Evolutionary conservation across 2,797 vertebrate genomes (phyloP).

Genomic region (Phrynocephalus vlangalii): DNA sequence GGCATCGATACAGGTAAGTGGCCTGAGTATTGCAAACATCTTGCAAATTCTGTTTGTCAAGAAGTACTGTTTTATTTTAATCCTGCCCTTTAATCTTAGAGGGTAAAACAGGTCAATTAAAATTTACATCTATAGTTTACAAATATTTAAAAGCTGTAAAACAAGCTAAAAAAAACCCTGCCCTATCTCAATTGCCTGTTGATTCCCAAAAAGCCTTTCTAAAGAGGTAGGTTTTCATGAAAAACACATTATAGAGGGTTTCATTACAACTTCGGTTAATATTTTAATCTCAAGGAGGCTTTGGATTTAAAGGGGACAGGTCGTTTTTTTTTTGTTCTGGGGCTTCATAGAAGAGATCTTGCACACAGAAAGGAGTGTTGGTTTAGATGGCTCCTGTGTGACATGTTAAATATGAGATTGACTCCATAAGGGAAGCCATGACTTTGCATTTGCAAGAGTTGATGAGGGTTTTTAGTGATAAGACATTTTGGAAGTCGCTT

Average conservation of each 20-base stretch:
- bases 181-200: no score
- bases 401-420: no score
- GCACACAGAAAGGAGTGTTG: neutral
- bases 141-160: no score
- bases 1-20: slow-evolving; percentile 93
- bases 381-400: neutral
- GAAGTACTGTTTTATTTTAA: neutral
- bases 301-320: neutral
- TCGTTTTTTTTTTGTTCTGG: neutral
- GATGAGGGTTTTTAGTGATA: no score
- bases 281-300: neutral
- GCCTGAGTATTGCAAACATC: neutral
- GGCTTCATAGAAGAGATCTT: neutral
- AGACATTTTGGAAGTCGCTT: no score
- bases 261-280: neutral
- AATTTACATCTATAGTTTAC: no score
- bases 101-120: no score
- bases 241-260: neutral
- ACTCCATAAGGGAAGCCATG: neutral
- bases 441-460: neutral
- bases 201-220: no score
- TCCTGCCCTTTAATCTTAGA: no score
- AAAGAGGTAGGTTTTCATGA: neutral
- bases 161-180: no score
- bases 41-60: no score